Conservation (phyloP, 2,888 invertebrate genomes). For the Clostera curtula region DNA sequence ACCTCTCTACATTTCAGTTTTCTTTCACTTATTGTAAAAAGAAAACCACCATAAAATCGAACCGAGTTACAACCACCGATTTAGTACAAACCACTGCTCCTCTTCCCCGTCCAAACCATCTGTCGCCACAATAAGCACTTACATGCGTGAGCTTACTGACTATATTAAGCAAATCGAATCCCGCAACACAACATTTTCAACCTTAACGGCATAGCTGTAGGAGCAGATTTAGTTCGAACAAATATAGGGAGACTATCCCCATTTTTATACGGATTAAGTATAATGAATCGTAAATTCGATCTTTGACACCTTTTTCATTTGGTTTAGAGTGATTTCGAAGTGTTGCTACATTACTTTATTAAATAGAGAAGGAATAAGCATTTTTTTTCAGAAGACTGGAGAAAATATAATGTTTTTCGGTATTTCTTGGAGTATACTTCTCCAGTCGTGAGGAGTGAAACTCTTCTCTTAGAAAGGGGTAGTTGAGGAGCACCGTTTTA, state of each 20-base stretch:
- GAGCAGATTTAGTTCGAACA: slow-evolving; percentile 15
- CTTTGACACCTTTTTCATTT: slow-evolving; percentile 75
- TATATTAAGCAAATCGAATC: slow-evolving; percentile 57
- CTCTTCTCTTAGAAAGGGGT: no score
- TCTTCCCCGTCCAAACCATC: slow-evolving; percentile 46
- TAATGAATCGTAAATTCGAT: slow-evolving; percentile 75
- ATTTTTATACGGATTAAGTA: slow-evolving; percentile 67
- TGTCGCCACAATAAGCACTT: slow-evolving; percentile 70
- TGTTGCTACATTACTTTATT: slow-evolving; percentile 5
- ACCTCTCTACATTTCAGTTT: no score
- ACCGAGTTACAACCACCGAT: slow-evolving; percentile 2
- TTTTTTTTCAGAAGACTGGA: not conserved
- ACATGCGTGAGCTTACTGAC: slow-evolving; percentile 57
- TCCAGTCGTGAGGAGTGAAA: no score
- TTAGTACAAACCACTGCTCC: slow-evolving; percentile 5
- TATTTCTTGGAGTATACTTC: no score
- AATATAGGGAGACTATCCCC: slow-evolving; percentile 31
- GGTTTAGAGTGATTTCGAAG: slow-evolving; percentile 62
- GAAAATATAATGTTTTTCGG: no score
- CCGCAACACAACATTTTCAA: slow-evolving; percentile 9
- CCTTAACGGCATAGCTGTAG: slow-evolving; percentile 7
- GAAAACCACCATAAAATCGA: slow-evolving; percentile 5
- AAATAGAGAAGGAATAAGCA: not conserved
- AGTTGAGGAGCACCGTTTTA: no score
- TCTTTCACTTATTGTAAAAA: no score